Percentiles rank a stretch among this genome's conserved stretches.
Conservation (phyloP, 2,888 invertebrate species). For the Agrilus cyanescens region DNA sequence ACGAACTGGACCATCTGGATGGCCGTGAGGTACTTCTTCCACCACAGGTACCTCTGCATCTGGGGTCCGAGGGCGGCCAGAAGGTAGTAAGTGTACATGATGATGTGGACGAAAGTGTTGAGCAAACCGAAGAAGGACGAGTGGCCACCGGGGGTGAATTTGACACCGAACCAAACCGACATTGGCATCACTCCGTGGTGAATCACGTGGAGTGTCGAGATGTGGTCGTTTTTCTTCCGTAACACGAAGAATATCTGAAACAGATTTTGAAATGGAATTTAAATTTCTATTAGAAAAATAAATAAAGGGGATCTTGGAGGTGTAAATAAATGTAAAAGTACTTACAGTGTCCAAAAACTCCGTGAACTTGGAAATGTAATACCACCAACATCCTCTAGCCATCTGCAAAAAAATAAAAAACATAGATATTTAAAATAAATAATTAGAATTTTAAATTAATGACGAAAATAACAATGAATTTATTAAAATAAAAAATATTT, state of each 20-base stretch:
- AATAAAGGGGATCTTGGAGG: too few relatives aligned
- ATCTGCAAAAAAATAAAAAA: constrained; percentile 46
- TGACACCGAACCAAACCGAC: constrained; percentile 69
- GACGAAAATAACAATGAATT: too few relatives aligned
- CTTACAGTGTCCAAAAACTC: constrained; percentile 91
- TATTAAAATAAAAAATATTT: constrained; percentile 25
- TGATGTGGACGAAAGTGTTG: constrained; percentile 88
- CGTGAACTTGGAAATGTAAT: constrained; percentile 93
- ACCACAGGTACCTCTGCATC: constrained; percentile 83
- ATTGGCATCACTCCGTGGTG: constrained; percentile 96
- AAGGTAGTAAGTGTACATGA: constrained; percentile 91
- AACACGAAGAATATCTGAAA: constrained; percentile 76
- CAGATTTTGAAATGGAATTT: constrained; percentile 7
- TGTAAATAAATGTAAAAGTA: constrained; percentile 9
- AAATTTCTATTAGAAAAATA: not conserved
- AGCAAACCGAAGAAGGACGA: constrained; percentile 87
- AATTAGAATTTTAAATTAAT: too few relatives aligned
- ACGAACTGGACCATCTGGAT: constrained; percentile 91
- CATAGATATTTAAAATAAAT: too few relatives aligned
- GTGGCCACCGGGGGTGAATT: constrained; percentile 64
- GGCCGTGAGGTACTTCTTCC: constrained; percentile 88
- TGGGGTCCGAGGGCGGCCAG: constrained; percentile 81
- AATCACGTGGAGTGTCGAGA: constrained; percentile 88
- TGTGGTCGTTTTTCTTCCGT: constrained; percentile 88
- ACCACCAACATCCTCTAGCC: constrained; percentile 92